Base-by-base conservation (phyloP, 2,888 invertebrate species). In the Hirudinaria manillensis region DNA sequence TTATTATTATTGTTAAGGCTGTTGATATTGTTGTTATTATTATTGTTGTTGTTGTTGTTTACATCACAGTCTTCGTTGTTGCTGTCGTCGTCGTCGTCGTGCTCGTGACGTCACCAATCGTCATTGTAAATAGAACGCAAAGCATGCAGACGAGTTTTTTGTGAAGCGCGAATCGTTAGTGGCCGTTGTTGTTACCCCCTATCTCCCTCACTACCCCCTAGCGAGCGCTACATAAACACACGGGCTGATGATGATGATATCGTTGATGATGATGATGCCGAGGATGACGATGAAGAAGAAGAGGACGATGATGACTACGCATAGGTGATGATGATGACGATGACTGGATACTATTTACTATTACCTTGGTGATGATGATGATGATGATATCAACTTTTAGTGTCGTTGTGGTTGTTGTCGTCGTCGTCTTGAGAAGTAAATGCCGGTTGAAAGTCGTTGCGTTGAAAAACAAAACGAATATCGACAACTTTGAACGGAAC, bases 221-320 rank as follows among this genome's bases (percentile, higher is more conserved):
- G 61, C 21, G 29, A 16, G 13, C 21, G 61, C 61, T 29, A 61
- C 61, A 61, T 10, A 29, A 19, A 61, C 61, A 29, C 13, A 61
- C 27, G 21, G 29, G 61, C 24, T 61, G 61, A 61, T 61, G 61
- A 61, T 61, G 61, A 61, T 61, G 61, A 61, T 6, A n/a, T 19
- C 21, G 61, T n/a, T 6, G 61, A 56, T 56, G 61, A 56, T 3
- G 61, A 56, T 24, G 61, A 56, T 56, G 61, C 3, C 13, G 61
- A 56, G 3, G 61, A 56, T 61, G 29, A 61, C 29, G 61, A 61
- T 61, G 61, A 53, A 19, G 53, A 21, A 19, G 53, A 19, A 19
- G 53, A 53, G 13, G 61, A 61, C 21, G 61, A 61, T 61, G 61
- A 61, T 61, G 61, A 61, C 7, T 16, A 61, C 21, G 61, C 13